Evolutionary conservation across 2,888 invertebrate genomes (phyloP).

Genomic region (Phymatocera aterrima): DNA sequence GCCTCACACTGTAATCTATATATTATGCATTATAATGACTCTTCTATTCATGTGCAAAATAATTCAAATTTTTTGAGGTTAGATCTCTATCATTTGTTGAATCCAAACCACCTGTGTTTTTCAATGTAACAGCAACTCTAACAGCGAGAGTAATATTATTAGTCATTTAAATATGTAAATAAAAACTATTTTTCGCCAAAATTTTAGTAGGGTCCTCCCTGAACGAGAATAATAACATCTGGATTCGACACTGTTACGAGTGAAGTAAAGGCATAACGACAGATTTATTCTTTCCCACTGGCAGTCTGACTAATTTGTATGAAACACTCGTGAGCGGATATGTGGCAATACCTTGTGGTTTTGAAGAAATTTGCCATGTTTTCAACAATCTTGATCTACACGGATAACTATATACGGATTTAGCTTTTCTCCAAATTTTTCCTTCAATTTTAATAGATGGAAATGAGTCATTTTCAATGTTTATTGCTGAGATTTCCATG

Average conservation of each 20-base stretch:
- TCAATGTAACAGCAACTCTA: not conserved
- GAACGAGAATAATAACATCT: not conserved
- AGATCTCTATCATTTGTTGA: not conserved
- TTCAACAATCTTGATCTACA: conserved; percentile 3
- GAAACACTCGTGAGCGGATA: not conserved
- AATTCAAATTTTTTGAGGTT: not conserved
- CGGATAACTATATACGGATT: not conserved
- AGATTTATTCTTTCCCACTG: conserved; percentile 3
- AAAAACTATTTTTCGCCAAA: not conserved
- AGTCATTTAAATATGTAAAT: not conserved
- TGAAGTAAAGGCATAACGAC: not conserved
- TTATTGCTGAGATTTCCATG: not conserved
- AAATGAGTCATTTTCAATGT: not conserved
- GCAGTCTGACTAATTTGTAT: not conserved
- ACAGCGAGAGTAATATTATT: not conserved
- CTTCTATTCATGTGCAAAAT: not conserved
- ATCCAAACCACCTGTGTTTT: not conserved
- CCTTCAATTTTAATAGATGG: not conserved
- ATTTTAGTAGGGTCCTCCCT: not conserved
- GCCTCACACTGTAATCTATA: not conserved
- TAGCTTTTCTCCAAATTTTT: not conserved
- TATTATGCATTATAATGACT: not conserved
- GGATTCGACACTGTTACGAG: not conserved
- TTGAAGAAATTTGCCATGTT: not conserved
- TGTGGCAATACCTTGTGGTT: not conserved